Evolutionary conservation across 2,888 invertebrate species (phyloP).

Genomic region (Lumbricus terrestris): DNA sequence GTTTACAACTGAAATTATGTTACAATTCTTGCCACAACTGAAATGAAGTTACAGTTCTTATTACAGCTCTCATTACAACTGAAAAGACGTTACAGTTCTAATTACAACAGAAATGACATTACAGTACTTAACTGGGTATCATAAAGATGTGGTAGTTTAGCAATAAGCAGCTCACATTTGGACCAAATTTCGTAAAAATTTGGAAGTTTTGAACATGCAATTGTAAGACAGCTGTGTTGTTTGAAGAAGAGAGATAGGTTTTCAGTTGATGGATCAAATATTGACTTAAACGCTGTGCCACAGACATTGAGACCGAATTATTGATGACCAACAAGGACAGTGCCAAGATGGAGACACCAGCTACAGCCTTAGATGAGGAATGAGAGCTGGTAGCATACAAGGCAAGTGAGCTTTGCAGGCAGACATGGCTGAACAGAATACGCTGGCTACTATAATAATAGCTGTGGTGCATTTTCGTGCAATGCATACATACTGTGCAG

Average conservation of each 20-base stretch:
- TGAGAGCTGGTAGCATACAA: neutral
- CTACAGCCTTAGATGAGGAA: neutral
- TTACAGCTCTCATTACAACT: too few species aligned
- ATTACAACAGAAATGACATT: too few species aligned
- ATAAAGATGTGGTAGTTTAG: too few species aligned
- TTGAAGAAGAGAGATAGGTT: neutral
- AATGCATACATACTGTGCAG: neutral
- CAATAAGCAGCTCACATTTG: too few species aligned
- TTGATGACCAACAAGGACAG: neutral
- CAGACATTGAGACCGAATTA: neutral
- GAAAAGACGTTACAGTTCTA: too few species aligned
- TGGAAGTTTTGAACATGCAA: neutral
- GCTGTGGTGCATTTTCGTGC: too few species aligned
- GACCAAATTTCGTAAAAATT: neutral
- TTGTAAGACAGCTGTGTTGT: neutral
- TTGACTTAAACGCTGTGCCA: neutral
- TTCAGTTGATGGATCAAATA: neutral
- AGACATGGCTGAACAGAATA: neutral
- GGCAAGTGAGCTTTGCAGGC: too few species aligned
- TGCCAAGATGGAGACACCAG: neutral
- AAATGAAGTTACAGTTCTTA: too few species aligned
- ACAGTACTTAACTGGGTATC: too few species aligned
- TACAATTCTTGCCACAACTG: too few species aligned
- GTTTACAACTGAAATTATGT: too few species aligned
- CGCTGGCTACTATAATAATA: too few species aligned